phyloP scores from a whole-genome alignment of 2,113 vertebrate genomes.

The Oryzias curvinotus region DNA sequence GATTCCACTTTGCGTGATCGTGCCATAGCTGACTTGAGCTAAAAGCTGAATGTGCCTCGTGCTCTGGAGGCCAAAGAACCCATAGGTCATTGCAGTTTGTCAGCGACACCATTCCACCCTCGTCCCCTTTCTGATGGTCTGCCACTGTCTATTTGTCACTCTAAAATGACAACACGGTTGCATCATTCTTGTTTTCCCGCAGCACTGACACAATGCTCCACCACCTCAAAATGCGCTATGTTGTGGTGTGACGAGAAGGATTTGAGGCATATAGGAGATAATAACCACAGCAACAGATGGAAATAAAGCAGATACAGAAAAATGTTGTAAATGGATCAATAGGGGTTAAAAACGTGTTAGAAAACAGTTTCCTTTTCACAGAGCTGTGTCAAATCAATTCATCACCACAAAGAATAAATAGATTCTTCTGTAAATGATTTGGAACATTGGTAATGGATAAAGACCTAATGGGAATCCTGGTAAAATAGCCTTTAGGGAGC shows the following conservation, averaged over 20 bases:
- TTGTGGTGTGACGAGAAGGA: slow-evolving; percentile 21
- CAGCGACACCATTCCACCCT: slow-evolving; percentile 68
- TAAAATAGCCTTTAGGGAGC: slow-evolving; percentile 79
- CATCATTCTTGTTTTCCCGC: slow-evolving; percentile 66
- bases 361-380: slow-evolving; percentile 48
- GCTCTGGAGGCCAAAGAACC: slow-evolving; percentile 68
- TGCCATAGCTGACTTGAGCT: slow-evolving; percentile 66
- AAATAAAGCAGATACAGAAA: slow-evolving; percentile 22
- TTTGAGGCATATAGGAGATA: slow-evolving; percentile 24
- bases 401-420: slow-evolving; percentile 78
- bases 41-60: slow-evolving; percentile 62
- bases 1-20: slow-evolving; percentile 26
- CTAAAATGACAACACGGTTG: slow-evolving; percentile 73
- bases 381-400: slow-evolving; percentile 71
- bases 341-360: slow-evolving; percentile 21
- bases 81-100: slow-evolving; percentile 72
- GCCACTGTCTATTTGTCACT: slow-evolving; percentile 77
- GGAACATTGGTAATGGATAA: slow-evolving; percentile 80
- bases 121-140: slow-evolving; percentile 66
- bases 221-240: slow-evolving; percentile 46
- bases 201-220: slow-evolving; percentile 59
- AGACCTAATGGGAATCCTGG: slow-evolving; percentile 77
- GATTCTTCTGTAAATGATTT: slow-evolving; percentile 81
- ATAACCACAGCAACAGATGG: slow-evolving; percentile 10
- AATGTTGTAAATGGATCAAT: slow-evolving; percentile 28